phyloP scores from a whole-genome alignment of 2,888 invertebrate genomes.

The Hololepta plana region DNA sequence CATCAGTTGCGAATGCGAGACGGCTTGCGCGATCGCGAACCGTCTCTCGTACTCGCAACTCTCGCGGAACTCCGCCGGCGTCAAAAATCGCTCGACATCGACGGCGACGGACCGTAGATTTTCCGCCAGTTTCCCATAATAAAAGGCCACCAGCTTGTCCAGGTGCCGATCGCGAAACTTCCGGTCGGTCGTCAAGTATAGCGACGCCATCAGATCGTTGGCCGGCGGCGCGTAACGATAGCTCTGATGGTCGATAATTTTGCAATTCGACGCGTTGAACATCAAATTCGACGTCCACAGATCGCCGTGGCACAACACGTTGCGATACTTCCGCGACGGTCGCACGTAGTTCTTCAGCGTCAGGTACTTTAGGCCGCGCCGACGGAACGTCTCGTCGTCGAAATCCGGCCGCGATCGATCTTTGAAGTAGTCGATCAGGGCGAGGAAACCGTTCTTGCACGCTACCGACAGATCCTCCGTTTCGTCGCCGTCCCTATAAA shows the following conservation, averaged over 20 bases:
- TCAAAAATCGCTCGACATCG: conserved; percentile 9
- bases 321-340: no score
- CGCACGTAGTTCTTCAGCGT: no score
- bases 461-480: no score
- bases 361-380: no score
- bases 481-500: no score
- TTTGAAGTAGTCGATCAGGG: no score
- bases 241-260: conserved; percentile 14
- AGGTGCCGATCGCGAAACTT: conserved; percentile 9
- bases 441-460: no score
- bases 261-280: no score
- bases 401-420: no score
- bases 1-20: conserved; percentile 12
- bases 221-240: conserved; percentile 15
- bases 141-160: conserved; percentile 9
- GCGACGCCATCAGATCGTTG: conserved; percentile 13
- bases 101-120: conserved; percentile 9
- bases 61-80: conserved; percentile 11
- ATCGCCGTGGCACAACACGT: no score
- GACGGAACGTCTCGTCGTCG: no score
- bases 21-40: conserved; percentile 12
- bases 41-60: conserved; percentile 13
- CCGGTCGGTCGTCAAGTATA: conserved; percentile 12
- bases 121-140: conserved; percentile 10
- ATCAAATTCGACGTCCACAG: no score